Percentiles rank a stretch among this genome's conserved stretches.
These are phyloP conservation scores for Rostratula benghalensis DNA, from an alignment of 2,113 vertebrate species.

Conservation along the genomic window DNA sequence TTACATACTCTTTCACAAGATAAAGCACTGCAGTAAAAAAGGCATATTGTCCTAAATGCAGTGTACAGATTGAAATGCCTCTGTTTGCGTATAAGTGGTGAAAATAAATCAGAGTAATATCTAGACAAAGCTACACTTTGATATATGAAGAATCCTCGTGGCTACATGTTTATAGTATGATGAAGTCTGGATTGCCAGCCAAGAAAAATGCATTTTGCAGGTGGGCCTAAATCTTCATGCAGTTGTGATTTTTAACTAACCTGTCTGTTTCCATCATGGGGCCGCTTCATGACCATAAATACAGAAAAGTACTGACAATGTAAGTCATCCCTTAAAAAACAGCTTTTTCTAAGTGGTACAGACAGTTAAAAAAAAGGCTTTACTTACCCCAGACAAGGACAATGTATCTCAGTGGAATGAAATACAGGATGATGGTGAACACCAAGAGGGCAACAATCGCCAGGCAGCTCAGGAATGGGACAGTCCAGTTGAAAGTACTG, in stretches of 20 bases:
- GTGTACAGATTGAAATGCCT: conserved; percentile 55
- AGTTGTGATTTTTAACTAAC: conserved; percentile 72
- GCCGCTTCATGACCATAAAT: conserved; percentile 68
- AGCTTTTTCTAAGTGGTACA: conserved; percentile 36
- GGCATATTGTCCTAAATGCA: conserved; percentile 56
- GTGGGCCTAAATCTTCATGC: conserved; percentile 67
- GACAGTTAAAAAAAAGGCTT: conserved; percentile 47
- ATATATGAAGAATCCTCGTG: conserved; percentile 68
- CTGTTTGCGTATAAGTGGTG: conserved; percentile 57
- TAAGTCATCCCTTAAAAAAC: conserved; percentile 66
- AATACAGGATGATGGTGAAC: conserved; percentile 88
- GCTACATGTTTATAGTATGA: conserved; percentile 68
- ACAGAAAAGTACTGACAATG: conserved; percentile 40
- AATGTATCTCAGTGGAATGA: conserved; percentile 95
- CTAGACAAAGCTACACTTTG: conserved; percentile 73
- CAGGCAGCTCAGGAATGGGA: conserved; percentile 97
- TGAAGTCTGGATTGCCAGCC: conserved; percentile 60
- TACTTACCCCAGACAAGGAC: conserved; percentile 96
- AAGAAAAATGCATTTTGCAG: conserved; percentile 74
- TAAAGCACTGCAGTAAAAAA: conserved; percentile 57
- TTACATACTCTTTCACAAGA: conserved; percentile 60
- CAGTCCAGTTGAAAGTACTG: conserved; percentile 98
- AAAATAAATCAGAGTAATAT: conserved; percentile 77
- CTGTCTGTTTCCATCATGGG: conserved; percentile 66
- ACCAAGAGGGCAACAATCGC: conserved; percentile 86